Conservation (phyloP, 2,888 invertebrate species). For the Campopleginae sp. region DNA sequence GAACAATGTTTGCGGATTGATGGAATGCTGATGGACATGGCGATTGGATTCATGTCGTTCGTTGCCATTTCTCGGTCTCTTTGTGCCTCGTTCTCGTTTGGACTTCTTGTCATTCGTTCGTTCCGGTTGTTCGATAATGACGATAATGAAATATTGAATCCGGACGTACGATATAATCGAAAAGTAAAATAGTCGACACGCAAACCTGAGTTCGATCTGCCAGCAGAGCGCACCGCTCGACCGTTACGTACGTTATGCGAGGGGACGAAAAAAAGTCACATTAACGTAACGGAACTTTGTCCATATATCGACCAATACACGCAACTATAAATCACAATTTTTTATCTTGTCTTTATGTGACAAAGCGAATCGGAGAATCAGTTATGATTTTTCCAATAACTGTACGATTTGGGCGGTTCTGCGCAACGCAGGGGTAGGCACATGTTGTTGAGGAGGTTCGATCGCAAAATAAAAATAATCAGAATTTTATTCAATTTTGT, state of each 20-base stretch:
- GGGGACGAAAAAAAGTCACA: constrained; percentile 79
- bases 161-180: constrained; percentile 64
- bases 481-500: too few species aligned
- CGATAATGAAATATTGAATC: constrained; percentile 63
- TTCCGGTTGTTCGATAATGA: constrained; percentile 63
- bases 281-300: constrained; percentile 82
- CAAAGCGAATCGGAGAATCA: constrained; percentile 20
- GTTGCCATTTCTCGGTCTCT: constrained; percentile 46
- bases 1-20: constrained; percentile 14
- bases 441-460: too few species aligned
- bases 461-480: too few species aligned
- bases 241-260: constrained; percentile 80
- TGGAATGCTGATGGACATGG: neutral
- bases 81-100: constrained; percentile 57
- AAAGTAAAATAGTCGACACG: constrained; percentile 73
- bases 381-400: neutral
- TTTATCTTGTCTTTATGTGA: constrained; percentile 37
- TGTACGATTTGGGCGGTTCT: neutral
- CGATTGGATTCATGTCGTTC: neutral
- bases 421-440: neutral
- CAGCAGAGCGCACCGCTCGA: constrained; percentile 71
- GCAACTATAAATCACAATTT: constrained; percentile 14
- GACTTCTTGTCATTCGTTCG: constrained; percentile 6
- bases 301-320: constrained; percentile 65
- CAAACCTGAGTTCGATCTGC: constrained; percentile 74